Evolutionary conservation across 2,888 invertebrate genomes (phyloP), one percentile per base, ranked within the genome.

Genomic region (Agapetus fuscipes): DNA sequence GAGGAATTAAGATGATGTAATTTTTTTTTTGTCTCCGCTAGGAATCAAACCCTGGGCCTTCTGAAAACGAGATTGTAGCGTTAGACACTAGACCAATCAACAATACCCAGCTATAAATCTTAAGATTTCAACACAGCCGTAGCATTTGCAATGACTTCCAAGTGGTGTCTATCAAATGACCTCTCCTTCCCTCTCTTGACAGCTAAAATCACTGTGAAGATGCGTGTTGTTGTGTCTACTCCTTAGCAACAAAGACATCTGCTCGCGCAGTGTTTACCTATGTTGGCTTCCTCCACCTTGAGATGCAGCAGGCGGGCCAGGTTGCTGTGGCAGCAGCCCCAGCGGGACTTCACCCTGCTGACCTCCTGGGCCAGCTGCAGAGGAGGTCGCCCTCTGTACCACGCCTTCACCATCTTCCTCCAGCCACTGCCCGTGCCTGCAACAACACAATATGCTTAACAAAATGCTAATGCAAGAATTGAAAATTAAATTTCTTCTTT

Each of bases 311-410:
- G 25, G 10, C 25, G 28, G 13, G 54, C 28, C 67, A 86, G 63
- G 50, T 82, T 83, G 51, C 76, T 78, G 55, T 87, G 86, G 0
- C 74, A 73, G 66, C 83, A 80, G 3, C 80, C 79, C 51, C 79
- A 72, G 46, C 76, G 70, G 6, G 76, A 72, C 34, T 71, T 72
- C 37, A 72, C 73, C 53, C 73, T 71, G 3, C 78, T 75, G 13
- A 83, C 67, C 48, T 76, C 75, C 50, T 73, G 66, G 1, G 76
- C 78, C 28, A 86, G 61, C 34, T 75, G 71, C 55, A 71, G 56
- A 0, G 81, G 72, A 10, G 73, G 66, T 55, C 75, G 77, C 2
- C 59, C 62, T 13, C 60, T 55, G 54, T 85, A 86, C 81, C 83
- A 86, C 4, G 67, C 61, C 35, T 61, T 61, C 13, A 85, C 65